Percentiles rank a stretch among this genome's conserved stretches.
Evolutionary conservation across 2,888 invertebrate species (phyloP).

Genomic region (Hetaerina titia): DNA sequence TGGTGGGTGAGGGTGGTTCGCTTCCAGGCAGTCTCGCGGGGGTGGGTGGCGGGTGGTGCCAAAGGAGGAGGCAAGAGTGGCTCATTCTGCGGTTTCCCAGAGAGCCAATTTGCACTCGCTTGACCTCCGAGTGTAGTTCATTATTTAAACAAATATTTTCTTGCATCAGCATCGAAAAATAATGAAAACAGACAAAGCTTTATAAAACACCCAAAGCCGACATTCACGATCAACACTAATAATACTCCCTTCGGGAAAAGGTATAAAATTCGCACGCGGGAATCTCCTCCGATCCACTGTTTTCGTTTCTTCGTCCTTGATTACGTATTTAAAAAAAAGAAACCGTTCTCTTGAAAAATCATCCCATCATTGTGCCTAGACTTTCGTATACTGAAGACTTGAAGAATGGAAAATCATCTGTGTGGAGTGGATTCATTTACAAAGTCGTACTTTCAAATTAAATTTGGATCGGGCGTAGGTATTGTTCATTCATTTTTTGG

Average conservation of each 20-base stretch:
- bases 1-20: neutral
- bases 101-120: conserved; percentile 6
- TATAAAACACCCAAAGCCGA: conserved; percentile 42
- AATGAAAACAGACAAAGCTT: conserved; percentile 54
- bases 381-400: too few species aligned
- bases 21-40: too few species aligned
- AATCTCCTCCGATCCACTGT: neutral
- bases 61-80: neutral
- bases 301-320: neutral
- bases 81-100: neutral
- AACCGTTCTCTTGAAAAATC: too few species aligned
- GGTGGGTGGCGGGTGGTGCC: neutral
- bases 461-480: too few species aligned
- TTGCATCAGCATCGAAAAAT: conserved; percentile 48
- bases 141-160: neutral
- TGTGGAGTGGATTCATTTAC: too few species aligned
- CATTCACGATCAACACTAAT: conserved; percentile 61
- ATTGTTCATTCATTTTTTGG: too few species aligned
- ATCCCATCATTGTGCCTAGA: too few species aligned
- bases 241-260: conserved; percentile 63
- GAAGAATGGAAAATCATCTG: too few species aligned
- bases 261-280: conserved; percentile 50
- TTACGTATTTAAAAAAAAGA: neutral
- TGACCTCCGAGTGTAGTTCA: neutral
- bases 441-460: too few species aligned